Base-by-base conservation (phyloP, 1,140 invertebrate genomes). In the Ceratoteleas bidentatus region DNA sequence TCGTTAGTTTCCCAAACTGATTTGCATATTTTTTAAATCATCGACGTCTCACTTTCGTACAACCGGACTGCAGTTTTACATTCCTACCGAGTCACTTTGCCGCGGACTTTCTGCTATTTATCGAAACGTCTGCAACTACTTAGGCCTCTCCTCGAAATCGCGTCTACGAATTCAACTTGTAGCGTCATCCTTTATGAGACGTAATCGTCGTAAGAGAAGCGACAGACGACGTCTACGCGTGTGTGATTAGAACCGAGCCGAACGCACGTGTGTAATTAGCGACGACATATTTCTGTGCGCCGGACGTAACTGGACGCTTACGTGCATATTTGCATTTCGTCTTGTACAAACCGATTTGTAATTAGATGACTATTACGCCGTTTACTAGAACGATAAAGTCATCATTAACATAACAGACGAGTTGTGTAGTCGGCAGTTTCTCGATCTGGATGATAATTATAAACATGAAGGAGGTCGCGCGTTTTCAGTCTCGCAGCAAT, bases 341-440 rank as follows among this genome's bases (percentile, higher is more conserved):
- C 83, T 84, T 81, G 65, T 79, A 81, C 70, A 70, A 58, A 62
- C 83, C 83, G 83, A 84, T 84, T 82, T 76, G 79, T 84, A 84
- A 82, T 84, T 84, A 84, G 83, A 84, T 82, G 83, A 79, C 75
- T 82, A 79, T 82, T 82, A 84, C 58, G 76, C 76, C 80, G 81
- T 79, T 84, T 84, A 76, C 75, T 75, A 79, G 73, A 68, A 76
- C 83, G 72, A 80, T 82, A 82, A 77, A 84, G 75, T 76, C 76
- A 79, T 84, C 80, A 84, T 84, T 84, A 82, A 76, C 75, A 68
- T 81, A 81, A 81, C 74, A 79, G 65, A 72, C 74, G 72, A 79
- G 79, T 76, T 56, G 70, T 70, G 60, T 78, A 84, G 68, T 78
- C 66, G 75, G 74, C 75, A 56, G 74, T 81, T 79, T 84, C 79